These are phyloP conservation scores for Synanthedon tipuliformis DNA, from an alignment of 2,888 invertebrate genomes.

Conservation along the genomic window DNA sequence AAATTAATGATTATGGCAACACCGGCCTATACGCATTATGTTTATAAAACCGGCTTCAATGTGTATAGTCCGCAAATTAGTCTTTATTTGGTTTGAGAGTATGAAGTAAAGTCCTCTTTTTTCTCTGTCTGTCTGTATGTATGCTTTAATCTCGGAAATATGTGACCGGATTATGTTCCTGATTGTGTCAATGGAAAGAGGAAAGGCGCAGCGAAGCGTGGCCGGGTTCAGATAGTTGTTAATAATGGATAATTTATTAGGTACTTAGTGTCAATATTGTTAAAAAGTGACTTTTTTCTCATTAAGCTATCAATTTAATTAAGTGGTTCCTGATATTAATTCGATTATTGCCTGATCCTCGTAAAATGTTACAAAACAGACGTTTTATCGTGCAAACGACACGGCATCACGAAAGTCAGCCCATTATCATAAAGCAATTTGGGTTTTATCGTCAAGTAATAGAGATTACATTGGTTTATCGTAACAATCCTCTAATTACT, in stretches of 20 bases:
- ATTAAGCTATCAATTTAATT: conserved; percentile 59
- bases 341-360: conserved; percentile 50
- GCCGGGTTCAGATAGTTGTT: not conserved
- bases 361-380: conserved; percentile 58
- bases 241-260: conserved; percentile 9
- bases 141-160: too few relatives aligned
- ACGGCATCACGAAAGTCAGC: conserved; percentile 33
- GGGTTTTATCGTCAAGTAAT: conserved; percentile 52
- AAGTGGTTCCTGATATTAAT: conserved; percentile 64
- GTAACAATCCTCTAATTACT: conserved; percentile 50
- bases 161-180: too few relatives aligned
- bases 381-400: conserved; percentile 47
- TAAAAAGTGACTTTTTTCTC: conserved; percentile 13
- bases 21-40: too few relatives aligned
- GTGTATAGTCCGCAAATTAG: too few relatives aligned
- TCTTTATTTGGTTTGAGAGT: too few relatives aligned
- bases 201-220: too few relatives aligned
- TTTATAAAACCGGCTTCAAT: too few relatives aligned
- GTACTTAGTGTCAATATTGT: conserved; percentile 5
- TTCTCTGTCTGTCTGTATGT: too few relatives aligned
- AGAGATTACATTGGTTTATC: conserved; percentile 63
- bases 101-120: too few relatives aligned
- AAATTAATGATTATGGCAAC: too few relatives aligned
- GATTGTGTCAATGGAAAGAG: too few relatives aligned
- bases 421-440: conserved; percentile 54